These are phyloP conservation scores for Gasteruption jaculator DNA, from an alignment of 2,888 invertebrate genomes.

Conservation along the genomic window DNA sequence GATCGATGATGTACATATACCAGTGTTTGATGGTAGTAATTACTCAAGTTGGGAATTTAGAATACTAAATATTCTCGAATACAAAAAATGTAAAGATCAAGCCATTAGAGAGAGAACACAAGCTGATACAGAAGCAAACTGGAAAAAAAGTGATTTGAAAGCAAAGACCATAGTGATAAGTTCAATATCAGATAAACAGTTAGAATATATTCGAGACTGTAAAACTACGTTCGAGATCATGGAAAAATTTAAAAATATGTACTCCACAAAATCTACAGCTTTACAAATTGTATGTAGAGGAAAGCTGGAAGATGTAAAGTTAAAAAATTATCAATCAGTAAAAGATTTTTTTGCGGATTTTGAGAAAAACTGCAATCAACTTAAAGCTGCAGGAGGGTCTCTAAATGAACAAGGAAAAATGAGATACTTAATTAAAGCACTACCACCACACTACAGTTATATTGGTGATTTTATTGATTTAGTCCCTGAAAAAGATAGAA, in stretches of 20 bases:
- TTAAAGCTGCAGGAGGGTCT: constrained; percentile 25
- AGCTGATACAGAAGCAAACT: constrained; percentile 7
- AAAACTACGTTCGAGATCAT: constrained; percentile 18
- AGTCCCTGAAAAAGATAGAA: constrained; percentile 22
- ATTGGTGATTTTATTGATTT: constrained; percentile 28
- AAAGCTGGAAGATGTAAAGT: constrained; percentile 19
- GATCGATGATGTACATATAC: constrained; percentile 17
- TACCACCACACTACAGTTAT: constrained; percentile 26
- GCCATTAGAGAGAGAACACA: constrained; percentile 12
- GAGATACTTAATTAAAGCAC: constrained; percentile 25
- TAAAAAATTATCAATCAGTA: constrained; percentile 21
- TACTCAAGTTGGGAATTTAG: constrained; percentile 21
- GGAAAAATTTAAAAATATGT: constrained; percentile 19
- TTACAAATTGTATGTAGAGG: constrained; percentile 22
- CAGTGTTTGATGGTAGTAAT: constrained; percentile 18
- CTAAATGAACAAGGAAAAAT: constrained; percentile 26
- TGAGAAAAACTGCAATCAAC: constrained; percentile 25
- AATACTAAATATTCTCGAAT: constrained; percentile 18
- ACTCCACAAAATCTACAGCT: constrained; percentile 21
- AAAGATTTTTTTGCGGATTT: constrained; percentile 24
- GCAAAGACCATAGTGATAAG: constrained; percentile 21
- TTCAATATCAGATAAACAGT: constrained; percentile 19
- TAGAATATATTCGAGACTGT: constrained; percentile 19
- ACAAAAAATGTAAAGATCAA: constrained; percentile 19
- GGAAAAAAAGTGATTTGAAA: constrained; percentile 21